Conservation (phyloP, 2,113 vertebrate species). For the Falco punctatus region DNA sequence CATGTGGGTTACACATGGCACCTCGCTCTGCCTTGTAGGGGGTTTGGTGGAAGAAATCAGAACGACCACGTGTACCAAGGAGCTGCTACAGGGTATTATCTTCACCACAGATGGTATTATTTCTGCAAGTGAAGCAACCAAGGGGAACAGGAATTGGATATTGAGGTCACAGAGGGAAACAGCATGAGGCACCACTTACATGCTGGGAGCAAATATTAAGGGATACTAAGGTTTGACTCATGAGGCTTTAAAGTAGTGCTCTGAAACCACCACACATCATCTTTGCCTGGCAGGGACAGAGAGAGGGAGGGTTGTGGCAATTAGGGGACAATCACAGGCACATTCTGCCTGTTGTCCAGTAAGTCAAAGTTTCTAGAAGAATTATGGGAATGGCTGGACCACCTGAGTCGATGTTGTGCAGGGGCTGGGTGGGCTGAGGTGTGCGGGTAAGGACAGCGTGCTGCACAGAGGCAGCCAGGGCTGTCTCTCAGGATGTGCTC, state of each 20-base stretch:
- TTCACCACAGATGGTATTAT: slow-evolving; percentile 35
- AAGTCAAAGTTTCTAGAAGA: neutral
- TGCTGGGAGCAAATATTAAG: slow-evolving; percentile 61
- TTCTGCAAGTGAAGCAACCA: slow-evolving; percentile 28
- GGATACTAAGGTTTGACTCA: slow-evolving; percentile 29
- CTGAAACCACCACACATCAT: slow-evolving; percentile 31
- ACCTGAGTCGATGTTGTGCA: neutral
- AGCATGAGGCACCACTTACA: slow-evolving; percentile 37
- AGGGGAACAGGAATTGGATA: slow-evolving; percentile 50
- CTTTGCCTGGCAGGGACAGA: neutral
- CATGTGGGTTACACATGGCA: neutral
- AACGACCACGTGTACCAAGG: neutral
- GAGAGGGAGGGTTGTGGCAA: neutral
- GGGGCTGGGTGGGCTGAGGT: neutral
- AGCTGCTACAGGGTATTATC: slow-evolving; percentile 39
- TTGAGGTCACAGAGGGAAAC: slow-evolving; percentile 52
- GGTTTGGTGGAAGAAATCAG: neutral
- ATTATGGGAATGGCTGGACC: neutral
- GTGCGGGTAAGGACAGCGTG: neutral
- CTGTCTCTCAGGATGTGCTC: neutral
- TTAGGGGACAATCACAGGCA: neutral
- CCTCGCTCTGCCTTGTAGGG: neutral
- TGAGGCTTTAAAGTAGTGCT: slow-evolving; percentile 28
- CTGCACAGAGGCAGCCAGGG: neutral
- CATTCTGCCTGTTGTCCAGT: accelerated